These are phyloP conservation scores for Dinothrombium tinctorium DNA, from an alignment of 1,140 invertebrate species.

Conservation along the genomic window DNA sequence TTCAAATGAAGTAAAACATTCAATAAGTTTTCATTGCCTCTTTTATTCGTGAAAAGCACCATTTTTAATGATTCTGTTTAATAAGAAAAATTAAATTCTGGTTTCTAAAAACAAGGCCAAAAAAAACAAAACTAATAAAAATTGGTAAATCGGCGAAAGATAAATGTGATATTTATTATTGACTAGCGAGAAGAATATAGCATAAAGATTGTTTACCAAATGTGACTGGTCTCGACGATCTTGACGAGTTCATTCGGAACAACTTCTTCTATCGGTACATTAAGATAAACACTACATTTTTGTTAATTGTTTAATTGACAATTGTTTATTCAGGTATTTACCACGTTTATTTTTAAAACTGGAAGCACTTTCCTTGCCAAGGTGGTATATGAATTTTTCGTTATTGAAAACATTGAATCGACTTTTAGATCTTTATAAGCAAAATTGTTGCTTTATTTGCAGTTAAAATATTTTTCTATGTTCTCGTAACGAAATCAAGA, in stretches of 20 bases:
- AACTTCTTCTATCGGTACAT: constrained; percentile 52
- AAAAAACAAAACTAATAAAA: too few relatives aligned
- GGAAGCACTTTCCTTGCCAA: constrained; percentile 87
- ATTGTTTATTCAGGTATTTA: constrained; percentile 35
- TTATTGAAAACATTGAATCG: not conserved
- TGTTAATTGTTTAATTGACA: constrained; percentile 7
- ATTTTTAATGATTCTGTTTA: too few relatives aligned
- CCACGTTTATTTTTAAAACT: constrained; percentile 61
- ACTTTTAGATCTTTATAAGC: constrained; percentile 55
- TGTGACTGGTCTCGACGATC: constrained; percentile 90
- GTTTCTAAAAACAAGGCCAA: too few relatives aligned
- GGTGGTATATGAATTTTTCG: constrained; percentile 15
- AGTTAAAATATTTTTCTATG: constrained; percentile 77
- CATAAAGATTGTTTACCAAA: constrained; percentile 99
- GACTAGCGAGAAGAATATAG: constrained; percentile 92
- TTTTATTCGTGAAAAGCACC: too few relatives aligned
- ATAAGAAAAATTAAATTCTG: too few relatives aligned
- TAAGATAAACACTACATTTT: constrained; percentile 3
- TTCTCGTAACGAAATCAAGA: constrained; percentile 71
- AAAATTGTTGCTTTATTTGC: constrained; percentile 72
- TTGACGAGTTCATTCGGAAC: constrained; percentile 88
- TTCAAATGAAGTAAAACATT: too few relatives aligned
- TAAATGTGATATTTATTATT: constrained; percentile 93
- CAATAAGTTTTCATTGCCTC: too few relatives aligned
- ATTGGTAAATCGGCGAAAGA: constrained; percentile 98